These are phyloP conservation scores for Cladorhizidae sp. DNA, from an alignment of 37 sponge, comb jelly and placozoan genomes.

Conservation along the genomic window DNA sequence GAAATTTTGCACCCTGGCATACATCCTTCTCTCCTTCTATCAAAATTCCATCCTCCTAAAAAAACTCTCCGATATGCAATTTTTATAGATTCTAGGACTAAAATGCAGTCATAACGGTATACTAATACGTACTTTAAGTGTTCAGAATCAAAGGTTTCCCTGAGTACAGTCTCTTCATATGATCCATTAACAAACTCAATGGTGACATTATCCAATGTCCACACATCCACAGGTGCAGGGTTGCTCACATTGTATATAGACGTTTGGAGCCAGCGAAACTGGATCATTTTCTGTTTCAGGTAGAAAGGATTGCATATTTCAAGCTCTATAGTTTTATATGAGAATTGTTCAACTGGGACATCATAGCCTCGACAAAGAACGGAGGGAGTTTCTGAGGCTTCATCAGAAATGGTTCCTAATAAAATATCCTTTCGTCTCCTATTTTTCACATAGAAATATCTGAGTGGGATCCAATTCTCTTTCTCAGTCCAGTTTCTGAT, in stretches of 20 bases:
- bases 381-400: neutral
- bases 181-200: neutral
- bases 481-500: neutral
- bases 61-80: too few species aligned
- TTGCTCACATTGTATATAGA: neutral
- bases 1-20: too few species aligned
- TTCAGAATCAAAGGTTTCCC: neutral
- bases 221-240: conserved; percentile 1
- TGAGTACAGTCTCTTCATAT: neutral
- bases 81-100: too few species aligned
- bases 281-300: neutral
- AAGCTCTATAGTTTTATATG: neutral
- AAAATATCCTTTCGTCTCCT: neutral
- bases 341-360: neutral
- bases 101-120: too few species aligned
- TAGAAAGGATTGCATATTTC: neutral
- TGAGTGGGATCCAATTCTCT: neutral
- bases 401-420: neutral
- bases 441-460: neutral
- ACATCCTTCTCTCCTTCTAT: too few species aligned
- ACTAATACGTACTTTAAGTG: neutral
- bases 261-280: conserved; percentile 14
- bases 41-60: too few species aligned
- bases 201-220: neutral
- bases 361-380: neutral